Evolutionary conservation across 1,140 invertebrate species (phyloP).

Genomic region (Nymphalis io): DNA sequence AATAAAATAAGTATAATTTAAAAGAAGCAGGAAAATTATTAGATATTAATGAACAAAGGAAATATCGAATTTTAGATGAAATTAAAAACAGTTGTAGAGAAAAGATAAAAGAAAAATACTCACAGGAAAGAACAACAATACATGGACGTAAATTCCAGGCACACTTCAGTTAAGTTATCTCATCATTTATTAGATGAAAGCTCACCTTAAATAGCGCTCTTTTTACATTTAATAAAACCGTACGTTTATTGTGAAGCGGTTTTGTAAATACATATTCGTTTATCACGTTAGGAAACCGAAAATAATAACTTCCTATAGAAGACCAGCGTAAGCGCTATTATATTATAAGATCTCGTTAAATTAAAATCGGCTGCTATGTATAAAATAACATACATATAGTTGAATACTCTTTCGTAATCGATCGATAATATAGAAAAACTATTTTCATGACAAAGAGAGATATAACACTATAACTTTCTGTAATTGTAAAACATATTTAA

Average conservation of each 20-base stretch:
- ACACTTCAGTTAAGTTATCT: slow-evolving; percentile 51
- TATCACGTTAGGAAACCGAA: slow-evolving; percentile 35
- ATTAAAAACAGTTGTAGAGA: background rate
- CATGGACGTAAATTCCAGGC: slow-evolving; percentile 72
- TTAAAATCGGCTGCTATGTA: slow-evolving; percentile 40
- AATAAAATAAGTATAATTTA: background rate
- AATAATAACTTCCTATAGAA: slow-evolving; percentile 10
- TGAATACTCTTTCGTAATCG: slow-evolving; percentile 75
- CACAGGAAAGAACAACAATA: slow-evolving; percentile 79
- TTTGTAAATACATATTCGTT: slow-evolving; percentile 34
- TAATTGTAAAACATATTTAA: slow-evolving; percentile 31
- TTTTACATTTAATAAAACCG: slow-evolving; percentile 32
- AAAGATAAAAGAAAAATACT: slow-evolving; percentile 55
- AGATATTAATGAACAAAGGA: background rate
- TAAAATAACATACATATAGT: slow-evolving; percentile 41
- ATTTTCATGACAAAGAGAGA: slow-evolving; percentile 75
- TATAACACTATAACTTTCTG: slow-evolving; percentile 33
- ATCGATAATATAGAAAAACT: slow-evolving; percentile 76
- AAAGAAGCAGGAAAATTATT: background rate
- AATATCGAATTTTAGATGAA: slow-evolving; percentile 3
- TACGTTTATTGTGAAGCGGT: slow-evolving; percentile 21
- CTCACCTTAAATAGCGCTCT: slow-evolving; percentile 36
- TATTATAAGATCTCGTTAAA: slow-evolving; percentile 36
- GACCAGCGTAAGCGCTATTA: slow-evolving; percentile 20
- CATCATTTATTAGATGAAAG: slow-evolving; percentile 42